Base-by-base conservation (phyloP, 2,797 vertebrate genomes). In the Coendou prehensilis region DNA sequence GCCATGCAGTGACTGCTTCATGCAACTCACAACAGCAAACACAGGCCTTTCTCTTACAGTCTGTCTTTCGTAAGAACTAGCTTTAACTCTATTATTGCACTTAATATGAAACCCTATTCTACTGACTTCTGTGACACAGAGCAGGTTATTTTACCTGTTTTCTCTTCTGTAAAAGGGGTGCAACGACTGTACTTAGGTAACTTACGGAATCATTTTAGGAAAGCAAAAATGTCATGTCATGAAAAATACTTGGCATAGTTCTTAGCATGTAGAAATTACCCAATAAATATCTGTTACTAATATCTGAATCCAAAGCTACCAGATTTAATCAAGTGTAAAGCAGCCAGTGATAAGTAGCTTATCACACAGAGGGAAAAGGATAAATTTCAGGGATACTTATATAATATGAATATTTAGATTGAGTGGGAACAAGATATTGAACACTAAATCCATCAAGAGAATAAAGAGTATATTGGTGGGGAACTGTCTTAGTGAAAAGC, bases 241-340 rank as follows among this genome's bases (percentile, higher is more conserved):
- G 20, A 57, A 56, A 85, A 95, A 93, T 37, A 76, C 30, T 97
- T 71, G 69, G 23, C 2, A 92, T 11, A 93, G 26, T 50, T 9
- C 2, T 23, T 52, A n/a, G 6, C 41, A 91, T 22, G 47, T 0
- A 93, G 18, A 52, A 89, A 88, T 52, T 73, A 85, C 26, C 22
- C 22, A 75, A 28, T 87, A 94, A 87, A 90, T 64, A 13, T 75
- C 28, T 76, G 45, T 50, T 80, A 87, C 10, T 73, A 17, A 23
- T 69, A 41, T 71, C 20, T 22, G 47, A 33, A 67, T 47, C 33
- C 20, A 30, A 73, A 59, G 41, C 8, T 13, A 94, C 20, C 63
- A 75, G 9, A 73, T 93, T 92, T 89, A 91, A 92, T 88, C 15
- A 89, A 56, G 64, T 20, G 15, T 75, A 94, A 87, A 93, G 76